phyloP scores from a whole-genome alignment of 2,113 vertebrate species.

The Cisticola juncidis region DNA sequence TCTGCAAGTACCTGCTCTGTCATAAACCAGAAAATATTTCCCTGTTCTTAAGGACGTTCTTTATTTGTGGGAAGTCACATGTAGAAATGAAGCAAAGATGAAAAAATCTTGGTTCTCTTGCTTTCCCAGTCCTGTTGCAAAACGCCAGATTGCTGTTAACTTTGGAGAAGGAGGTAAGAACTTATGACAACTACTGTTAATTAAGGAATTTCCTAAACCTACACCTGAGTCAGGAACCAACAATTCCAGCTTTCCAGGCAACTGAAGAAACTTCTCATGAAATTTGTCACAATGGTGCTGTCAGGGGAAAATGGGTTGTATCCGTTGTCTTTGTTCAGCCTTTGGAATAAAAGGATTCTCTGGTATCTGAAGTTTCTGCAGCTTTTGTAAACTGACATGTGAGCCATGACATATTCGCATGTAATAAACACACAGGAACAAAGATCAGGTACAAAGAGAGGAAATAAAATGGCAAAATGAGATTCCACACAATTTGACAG shows the following conservation, averaged over 20 bases:
- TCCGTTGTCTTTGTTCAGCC: neutral
- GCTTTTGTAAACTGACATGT: neutral
- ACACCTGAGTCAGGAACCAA: rapidly evolving
- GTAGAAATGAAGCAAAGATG: neutral
- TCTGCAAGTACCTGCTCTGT: rapidly evolving
- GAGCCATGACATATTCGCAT: rapidly evolving
- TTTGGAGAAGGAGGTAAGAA: neutral
- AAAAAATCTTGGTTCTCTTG: neutral
- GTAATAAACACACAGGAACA: neutral
- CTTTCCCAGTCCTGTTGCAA: neutral
- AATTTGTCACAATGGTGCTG: rapidly evolving
- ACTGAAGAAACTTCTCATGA: neutral
- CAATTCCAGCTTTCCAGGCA: neutral
- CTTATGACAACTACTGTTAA: neutral
- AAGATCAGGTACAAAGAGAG: neutral
- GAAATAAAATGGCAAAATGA: neutral
- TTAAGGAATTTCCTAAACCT: neutral
- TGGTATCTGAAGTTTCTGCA: neutral
- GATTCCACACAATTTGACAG: neutral
- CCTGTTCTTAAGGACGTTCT: neutral
- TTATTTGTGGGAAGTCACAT: neutral
- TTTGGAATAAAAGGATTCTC: neutral
- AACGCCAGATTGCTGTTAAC: neutral
- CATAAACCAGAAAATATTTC: neutral
- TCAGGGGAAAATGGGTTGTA: neutral